phyloP scores from a whole-genome alignment of 2,797 vertebrate species.

The Apogon talboti region DNA sequence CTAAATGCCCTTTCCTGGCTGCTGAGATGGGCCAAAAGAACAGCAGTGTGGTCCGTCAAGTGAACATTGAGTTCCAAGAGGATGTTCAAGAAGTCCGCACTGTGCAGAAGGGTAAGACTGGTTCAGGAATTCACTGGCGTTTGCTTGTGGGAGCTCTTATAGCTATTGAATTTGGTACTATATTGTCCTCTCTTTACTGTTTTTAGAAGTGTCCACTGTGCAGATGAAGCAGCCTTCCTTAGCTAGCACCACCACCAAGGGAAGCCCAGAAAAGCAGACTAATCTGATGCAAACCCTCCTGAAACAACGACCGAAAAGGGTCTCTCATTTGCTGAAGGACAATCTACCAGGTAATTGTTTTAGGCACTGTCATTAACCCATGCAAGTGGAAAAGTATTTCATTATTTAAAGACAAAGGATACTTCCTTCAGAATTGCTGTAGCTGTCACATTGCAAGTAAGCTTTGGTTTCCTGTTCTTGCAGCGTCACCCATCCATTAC shows the following conservation, averaged over 20 bases:
- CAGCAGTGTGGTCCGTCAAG: constrained; percentile 87
- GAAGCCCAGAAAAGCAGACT: constrained; percentile 57
- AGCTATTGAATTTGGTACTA: not conserved
- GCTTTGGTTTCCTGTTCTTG: constrained; percentile 79
- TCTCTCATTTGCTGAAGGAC: constrained; percentile 95
- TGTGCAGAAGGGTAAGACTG: constrained; percentile 79
- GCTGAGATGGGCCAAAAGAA: constrained; percentile 89
- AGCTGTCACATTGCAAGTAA: not conserved
- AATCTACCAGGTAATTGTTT: constrained; percentile 89
- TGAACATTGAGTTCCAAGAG: constrained; percentile 89
- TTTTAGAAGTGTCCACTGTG: constrained; percentile 82
- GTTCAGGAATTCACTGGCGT: not conserved
- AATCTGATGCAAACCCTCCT: constrained; percentile 88
- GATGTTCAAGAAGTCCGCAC: constrained; percentile 88
- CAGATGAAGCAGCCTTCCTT: constrained; percentile 72
- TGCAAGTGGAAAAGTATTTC: not conserved
- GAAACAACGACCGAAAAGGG: constrained; percentile 89
- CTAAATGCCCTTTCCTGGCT: constrained; percentile 92
- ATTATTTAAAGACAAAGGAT: no score
- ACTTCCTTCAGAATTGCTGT: constrained; percentile 30
- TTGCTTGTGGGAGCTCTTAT: not conserved
- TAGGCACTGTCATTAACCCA: not conserved
- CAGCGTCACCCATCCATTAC: constrained; percentile 91
- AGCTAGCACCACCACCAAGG: constrained; percentile 53
- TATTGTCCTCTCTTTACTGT: not conserved